These are phyloP conservation scores for Anoplolepis gracilipes DNA, from an alignment of 1,140 invertebrate species.

Conservation along the genomic window DNA sequence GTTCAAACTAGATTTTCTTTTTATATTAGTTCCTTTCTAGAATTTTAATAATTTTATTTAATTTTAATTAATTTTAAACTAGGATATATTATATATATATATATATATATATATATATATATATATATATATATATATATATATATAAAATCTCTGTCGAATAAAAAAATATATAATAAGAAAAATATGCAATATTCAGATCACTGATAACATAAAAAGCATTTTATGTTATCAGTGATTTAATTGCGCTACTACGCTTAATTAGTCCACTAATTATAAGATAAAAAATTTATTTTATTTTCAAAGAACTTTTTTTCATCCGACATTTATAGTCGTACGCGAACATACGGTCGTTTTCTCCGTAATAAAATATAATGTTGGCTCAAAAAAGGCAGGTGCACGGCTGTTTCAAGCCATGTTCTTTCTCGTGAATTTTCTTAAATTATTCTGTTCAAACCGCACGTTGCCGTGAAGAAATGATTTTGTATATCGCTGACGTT, in stretches of 20 bases:
- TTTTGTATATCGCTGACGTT: neutral
- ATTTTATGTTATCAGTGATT: neutral
- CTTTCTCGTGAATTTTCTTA: slow-evolving; percentile 25
- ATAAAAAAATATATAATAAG: neutral
- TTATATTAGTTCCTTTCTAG: neutral
- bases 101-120: too few species aligned
- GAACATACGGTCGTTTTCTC: neutral
- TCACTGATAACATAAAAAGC: neutral
- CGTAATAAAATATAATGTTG: slow-evolving; percentile 22
- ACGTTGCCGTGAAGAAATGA: neutral
- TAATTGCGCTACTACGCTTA: neutral
- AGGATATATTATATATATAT: too few species aligned
- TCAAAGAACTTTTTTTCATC: neutral
- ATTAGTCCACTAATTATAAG: neutral
- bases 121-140: too few species aligned
- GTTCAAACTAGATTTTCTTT: too few species aligned
- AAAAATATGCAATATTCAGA: neutral
- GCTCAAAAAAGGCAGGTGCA: neutral
- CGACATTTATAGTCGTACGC: neutral
- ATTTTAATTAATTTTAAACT: too few species aligned
- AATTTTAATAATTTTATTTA: too few species aligned
- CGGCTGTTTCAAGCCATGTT: neutral
- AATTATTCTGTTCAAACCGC: slow-evolving; percentile 21
- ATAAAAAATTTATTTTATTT: neutral
- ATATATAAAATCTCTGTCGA: neutral